A percentile compares a stretch with the other conserved stretches of the same genome.
Conservation (phyloP, 1,140 invertebrate species). For the Pemphigus obesinymphae region DNA sequence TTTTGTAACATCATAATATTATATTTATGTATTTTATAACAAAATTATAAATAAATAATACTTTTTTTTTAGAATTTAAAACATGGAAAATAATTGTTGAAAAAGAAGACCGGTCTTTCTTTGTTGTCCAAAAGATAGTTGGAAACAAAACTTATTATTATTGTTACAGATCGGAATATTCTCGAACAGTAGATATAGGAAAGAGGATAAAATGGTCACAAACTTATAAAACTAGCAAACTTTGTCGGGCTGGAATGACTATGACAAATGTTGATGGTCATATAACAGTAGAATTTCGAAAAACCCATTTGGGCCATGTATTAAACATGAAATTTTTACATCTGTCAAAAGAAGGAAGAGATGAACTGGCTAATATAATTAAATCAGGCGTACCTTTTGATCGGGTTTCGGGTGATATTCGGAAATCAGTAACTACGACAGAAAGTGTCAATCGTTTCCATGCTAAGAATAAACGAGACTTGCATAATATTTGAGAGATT, state of each 20-base stretch:
- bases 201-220: not conserved
- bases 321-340: not conserved
- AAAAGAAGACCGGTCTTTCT: too few relatives aligned
- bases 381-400: not conserved
- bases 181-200: not conserved
- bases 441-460: not conserved
- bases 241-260: not conserved
- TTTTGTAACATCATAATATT: too few relatives aligned
- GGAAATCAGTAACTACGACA: not conserved
- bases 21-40: too few relatives aligned
- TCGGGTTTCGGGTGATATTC: not conserved
- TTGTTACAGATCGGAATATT: not conserved
- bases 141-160: too few relatives aligned
- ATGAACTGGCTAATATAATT: not conserved
- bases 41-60: too few relatives aligned
- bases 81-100: too few relatives aligned
- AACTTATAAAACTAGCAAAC: not conserved
- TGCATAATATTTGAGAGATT: not conserved
- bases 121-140: too few relatives aligned
- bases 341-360: not conserved
- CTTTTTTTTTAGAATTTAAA: too few relatives aligned
- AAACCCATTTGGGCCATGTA: not conserved
- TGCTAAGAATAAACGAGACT: not conserved
- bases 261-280: not conserved
- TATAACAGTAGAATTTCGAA: not conserved